Base-by-base conservation (phyloP, 2,888 invertebrate species). In the Ecliptopera silaceata region DNA sequence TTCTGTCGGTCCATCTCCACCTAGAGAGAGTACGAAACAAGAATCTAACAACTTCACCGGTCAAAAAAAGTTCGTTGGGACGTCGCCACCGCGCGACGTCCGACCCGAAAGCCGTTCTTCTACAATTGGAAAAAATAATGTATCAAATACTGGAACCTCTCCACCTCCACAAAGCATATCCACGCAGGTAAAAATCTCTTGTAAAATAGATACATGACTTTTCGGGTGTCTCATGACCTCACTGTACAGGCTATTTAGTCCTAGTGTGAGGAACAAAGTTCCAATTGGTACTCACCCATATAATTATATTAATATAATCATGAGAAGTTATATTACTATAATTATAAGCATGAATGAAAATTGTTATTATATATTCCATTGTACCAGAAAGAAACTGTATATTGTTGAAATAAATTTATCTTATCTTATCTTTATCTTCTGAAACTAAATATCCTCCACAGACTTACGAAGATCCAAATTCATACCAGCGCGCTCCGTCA, bases 161-260 rank as follows among this genome's bases (percentile, higher is more conserved):
- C 97, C 97, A 39, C 96, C 96, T 29, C 97, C 97, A 2, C 97
- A 97, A 82, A 96, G 92, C 77, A 96, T 96, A 74, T 96, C 97
- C 20, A 97, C 97, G 18, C 97, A 97, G 93, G 96, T 95, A 76
- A 69, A 11, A 1, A 2, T 6, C 26, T 6, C 26, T 1, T 26
- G 6, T n/a, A n/a, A n/a, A n/a, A 6, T 26, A 26, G 2, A 6
- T 2, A 22, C 22, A 1, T 26, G 10, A 4, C 26, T 6, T 26
- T 26, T 5, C 6, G 6, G 6, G 6, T 8, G 26, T 26, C 6
- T 34, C 4, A 6, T 1, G 12, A 34, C 34, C n/a, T n/a, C n/a
- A n/a, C n/a, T n/a, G n/a, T n/a, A n/a, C n/a, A n/a, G n/a, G n/a
- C n/a, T n/a, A n/a, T n/a, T n/a, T n/a, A n/a, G n/a, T n/a, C n/a